phyloP scores from a whole-genome alignment of 2,888 invertebrate genomes.

The Acronicta aceris region DNA sequence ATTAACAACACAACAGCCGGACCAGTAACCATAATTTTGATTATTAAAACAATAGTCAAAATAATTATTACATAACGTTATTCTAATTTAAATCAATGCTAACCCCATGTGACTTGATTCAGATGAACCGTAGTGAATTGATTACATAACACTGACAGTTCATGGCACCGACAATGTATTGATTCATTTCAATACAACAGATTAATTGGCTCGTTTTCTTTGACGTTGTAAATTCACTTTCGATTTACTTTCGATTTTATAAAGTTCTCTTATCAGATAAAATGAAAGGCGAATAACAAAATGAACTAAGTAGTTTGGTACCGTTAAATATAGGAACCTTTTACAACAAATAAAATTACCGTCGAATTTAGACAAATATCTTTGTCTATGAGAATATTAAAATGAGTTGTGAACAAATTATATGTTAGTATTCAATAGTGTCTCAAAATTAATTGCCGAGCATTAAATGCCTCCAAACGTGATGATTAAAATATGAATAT shows the following conservation, averaged over 20 bases:
- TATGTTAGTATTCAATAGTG: slow-evolving; percentile 31
- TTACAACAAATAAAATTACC: slow-evolving; percentile 14
- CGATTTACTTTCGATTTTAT: slow-evolving; percentile 62
- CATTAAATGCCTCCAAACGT: slow-evolving; percentile 22
- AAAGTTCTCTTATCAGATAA: slow-evolving; percentile 57
- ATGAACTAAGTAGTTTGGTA: slow-evolving; percentile 62
- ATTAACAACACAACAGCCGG: slow-evolving; percentile 54
- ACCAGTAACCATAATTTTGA: slow-evolving; percentile 21
- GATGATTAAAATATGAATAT: slow-evolving; percentile 4
- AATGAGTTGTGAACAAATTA: slow-evolving; percentile 28
- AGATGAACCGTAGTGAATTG: slow-evolving; percentile 39
- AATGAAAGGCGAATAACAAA: slow-evolving; percentile 52
- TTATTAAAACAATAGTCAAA: slow-evolving; percentile 14
- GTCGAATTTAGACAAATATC: slow-evolving; percentile 3
- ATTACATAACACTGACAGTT: slow-evolving; percentile 57
- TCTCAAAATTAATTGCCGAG: slow-evolving; percentile 4
- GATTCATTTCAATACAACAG: slow-evolving; percentile 54
- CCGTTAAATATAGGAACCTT: slow-evolving; percentile 2
- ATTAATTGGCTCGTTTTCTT: slow-evolving; percentile 63
- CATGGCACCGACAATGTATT: slow-evolving; percentile 36
- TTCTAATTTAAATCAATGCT: slow-evolving; percentile 11
- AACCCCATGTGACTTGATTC: slow-evolving; percentile 21
- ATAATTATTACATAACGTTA: slow-evolving; percentile 41
- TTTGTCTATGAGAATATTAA: slow-evolving; percentile 7
- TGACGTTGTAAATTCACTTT: slow-evolving; percentile 67